Conservation (phyloP, 1,140 invertebrate species). For the Trichoplusia ni region DNA sequence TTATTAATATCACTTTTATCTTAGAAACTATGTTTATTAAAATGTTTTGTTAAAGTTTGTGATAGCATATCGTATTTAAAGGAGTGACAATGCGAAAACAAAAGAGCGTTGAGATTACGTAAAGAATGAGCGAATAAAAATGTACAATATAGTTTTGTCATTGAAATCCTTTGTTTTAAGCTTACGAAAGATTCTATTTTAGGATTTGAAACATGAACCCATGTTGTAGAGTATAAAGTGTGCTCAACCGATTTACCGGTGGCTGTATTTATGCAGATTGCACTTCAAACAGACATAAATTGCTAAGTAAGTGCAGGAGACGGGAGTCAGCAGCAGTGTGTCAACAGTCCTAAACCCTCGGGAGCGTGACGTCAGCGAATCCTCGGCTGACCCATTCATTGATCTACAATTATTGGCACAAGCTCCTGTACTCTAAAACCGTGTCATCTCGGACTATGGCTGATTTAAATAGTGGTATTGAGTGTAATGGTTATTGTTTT, state of each 20-base stretch:
- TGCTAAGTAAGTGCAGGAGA: constrained; percentile 26
- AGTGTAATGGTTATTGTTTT: no score
- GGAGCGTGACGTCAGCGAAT: constrained; percentile 34
- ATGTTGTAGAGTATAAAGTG: background rate
- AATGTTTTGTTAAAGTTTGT: background rate
- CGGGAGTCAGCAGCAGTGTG: constrained; percentile 35
- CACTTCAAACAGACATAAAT: constrained; percentile 17
- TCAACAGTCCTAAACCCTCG: constrained; percentile 29
- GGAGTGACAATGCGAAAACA: no score
- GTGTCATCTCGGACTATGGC: background rate
- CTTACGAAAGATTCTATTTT: no score
- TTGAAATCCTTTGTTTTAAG: background rate
- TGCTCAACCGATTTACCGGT: background rate
- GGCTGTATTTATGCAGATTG: constrained; percentile 14
- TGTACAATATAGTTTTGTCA: no score
- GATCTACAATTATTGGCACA: constrained; percentile 45
- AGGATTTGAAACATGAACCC: no score
- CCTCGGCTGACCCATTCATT: constrained; percentile 34
- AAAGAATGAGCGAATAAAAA: no score
- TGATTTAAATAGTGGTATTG: no score
- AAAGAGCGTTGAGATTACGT: no score
- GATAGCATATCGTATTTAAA: background rate
- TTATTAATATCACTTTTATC: constrained; percentile 6
- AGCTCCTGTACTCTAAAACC: no score
- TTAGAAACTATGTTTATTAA: constrained; percentile 5